These are phyloP conservation scores for Dolichoris vasculosae DNA, from an alignment of 1,140 invertebrate species.

Conservation along the genomic window DNA sequence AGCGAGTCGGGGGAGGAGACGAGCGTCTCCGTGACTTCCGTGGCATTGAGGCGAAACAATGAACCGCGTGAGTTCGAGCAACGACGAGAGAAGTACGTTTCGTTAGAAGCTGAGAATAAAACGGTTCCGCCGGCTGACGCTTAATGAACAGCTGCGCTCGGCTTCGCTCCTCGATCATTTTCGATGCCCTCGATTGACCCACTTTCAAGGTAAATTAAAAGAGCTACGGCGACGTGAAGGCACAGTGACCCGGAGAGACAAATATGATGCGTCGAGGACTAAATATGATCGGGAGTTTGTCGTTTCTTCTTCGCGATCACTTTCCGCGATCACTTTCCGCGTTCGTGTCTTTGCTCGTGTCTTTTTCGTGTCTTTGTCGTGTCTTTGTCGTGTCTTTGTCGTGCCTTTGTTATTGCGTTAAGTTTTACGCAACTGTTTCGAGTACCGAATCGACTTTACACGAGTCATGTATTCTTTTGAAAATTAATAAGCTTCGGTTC, in stretches of 20 bases:
- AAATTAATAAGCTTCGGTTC: too few relatives aligned
- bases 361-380: too few relatives aligned
- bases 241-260: not conserved
- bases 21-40: slow-evolving; percentile 52
- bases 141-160: not conserved
- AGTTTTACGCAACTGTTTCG: too few relatives aligned
- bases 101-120: slow-evolving; percentile 34
- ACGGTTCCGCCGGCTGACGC: not conserved
- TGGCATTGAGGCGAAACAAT: slow-evolving; percentile 48
- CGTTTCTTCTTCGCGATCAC: too few relatives aligned
- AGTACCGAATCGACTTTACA: too few relatives aligned
- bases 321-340: too few relatives aligned
- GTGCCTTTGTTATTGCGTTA: too few relatives aligned
- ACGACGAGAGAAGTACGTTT: not conserved
- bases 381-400: too few relatives aligned
- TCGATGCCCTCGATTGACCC: slow-evolving; percentile 21
- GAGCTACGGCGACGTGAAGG: not conserved
- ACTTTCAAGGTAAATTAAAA: not conserved
- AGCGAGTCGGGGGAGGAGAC: not conserved
- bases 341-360: too few relatives aligned
- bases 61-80: slow-evolving; percentile 1
- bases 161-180: not conserved
- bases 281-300: too few relatives aligned
- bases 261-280: not conserved
- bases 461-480: too few relatives aligned